Evolutionary conservation across 2,797 vertebrate species (phyloP).

Genomic region (Helostoma temminkii): DNA sequence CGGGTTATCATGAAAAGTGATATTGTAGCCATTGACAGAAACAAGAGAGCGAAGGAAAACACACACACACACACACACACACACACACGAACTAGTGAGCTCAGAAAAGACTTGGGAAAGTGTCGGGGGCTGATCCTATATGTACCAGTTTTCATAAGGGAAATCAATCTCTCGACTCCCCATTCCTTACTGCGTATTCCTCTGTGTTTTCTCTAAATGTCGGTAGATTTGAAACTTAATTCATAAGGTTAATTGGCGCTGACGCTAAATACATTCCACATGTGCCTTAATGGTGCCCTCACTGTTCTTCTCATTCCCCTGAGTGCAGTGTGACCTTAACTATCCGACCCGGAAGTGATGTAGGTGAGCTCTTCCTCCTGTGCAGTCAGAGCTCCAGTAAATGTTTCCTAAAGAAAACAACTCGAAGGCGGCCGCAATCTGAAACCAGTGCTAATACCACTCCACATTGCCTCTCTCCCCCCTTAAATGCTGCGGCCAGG

Average conservation of each 20-base stretch:
- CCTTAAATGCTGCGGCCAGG: slow-evolving; percentile 30
- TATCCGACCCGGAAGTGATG: slow-evolving; percentile 76
- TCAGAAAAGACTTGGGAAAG: slow-evolving; percentile 33
- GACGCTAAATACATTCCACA: slow-evolving; percentile 63
- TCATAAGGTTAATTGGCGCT: slow-evolving; percentile 50
- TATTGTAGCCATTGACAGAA: slow-evolving; percentile 61
- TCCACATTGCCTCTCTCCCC: slow-evolving; percentile 47
- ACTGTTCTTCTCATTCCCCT: slow-evolving; percentile 28
- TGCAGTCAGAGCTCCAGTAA: slow-evolving; percentile 71
- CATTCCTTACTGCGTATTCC: background rate
- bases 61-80: too few relatives aligned
- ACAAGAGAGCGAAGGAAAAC: slow-evolving; percentile 18
- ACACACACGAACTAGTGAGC: too few relatives aligned
- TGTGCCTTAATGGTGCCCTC: slow-evolving; percentile 36
- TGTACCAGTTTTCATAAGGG: slow-evolving; percentile 41
- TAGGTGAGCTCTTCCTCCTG: slow-evolving; percentile 76
- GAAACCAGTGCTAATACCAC: slow-evolving; percentile 76
- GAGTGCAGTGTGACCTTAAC: slow-evolving; percentile 62
- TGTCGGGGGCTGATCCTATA: slow-evolving; percentile 12
- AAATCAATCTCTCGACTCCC: slow-evolving; percentile 29
- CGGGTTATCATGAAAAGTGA: slow-evolving; percentile 72
- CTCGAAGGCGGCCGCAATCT: slow-evolving; percentile 72
- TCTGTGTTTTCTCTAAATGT: slow-evolving; percentile 53
- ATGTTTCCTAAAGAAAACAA: slow-evolving; percentile 85
- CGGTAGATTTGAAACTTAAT: slow-evolving; percentile 35